Conservation (phyloP, 2,797 vertebrate species). For the Luscinia megarhynchos region DNA sequence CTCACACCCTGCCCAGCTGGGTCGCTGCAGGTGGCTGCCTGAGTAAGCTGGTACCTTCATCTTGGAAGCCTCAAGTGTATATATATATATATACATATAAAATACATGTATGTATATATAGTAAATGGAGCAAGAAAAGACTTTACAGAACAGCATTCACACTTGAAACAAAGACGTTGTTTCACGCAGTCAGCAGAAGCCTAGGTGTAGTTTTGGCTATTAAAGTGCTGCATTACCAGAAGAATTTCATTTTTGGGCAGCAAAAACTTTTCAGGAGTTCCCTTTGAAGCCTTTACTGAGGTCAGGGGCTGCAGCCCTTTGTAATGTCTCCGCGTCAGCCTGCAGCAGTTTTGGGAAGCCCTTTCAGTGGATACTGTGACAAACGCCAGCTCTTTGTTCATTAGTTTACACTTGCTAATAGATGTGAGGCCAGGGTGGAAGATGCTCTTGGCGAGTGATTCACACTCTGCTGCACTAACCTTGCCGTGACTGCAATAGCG, state of each 20-base stretch:
- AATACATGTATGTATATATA: no score
- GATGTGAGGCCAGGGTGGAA: not conserved
- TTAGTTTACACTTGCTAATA: slow-evolving; percentile 29
- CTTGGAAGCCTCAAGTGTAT: not conserved
- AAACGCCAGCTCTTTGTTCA: slow-evolving; percentile 26
- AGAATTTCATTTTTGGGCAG: not conserved
- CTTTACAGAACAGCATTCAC: not conserved
- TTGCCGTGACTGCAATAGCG: not conserved
- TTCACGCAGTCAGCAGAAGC: slow-evolving; percentile 15
- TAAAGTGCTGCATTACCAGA: not conserved
- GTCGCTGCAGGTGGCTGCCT: not conserved
- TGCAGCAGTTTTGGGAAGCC: not conserved
- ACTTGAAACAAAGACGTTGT: not conserved
- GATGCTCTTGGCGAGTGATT: not conserved
- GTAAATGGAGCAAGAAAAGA: not conserved
- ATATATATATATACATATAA: no score
- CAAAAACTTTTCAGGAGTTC: slow-evolving; percentile 3
- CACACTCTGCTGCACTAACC: slow-evolving; percentile 7
- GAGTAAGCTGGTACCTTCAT: not conserved
- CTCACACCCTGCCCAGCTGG: accelerated
- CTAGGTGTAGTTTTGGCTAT: not conserved
- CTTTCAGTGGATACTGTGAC: not conserved
- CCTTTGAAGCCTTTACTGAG: slow-evolving; percentile 25
- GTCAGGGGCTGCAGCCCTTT: slow-evolving; percentile 18
- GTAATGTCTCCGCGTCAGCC: not conserved